Conservation (phyloP, 2,113 vertebrate genomes). For the Solenodon paradoxus region DNA sequence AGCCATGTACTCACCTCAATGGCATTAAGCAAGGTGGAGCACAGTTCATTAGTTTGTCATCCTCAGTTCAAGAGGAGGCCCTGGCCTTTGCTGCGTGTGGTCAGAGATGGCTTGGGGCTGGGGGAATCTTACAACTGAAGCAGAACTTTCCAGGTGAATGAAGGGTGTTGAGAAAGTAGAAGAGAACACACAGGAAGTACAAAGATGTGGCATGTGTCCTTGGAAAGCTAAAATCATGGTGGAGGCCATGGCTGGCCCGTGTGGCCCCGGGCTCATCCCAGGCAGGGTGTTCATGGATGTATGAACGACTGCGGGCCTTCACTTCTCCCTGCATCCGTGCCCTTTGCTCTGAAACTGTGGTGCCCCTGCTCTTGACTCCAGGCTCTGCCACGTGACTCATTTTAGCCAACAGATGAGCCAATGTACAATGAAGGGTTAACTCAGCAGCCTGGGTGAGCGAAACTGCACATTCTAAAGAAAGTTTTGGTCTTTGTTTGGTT, state of each 20-base stretch:
- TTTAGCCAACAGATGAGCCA: not conserved
- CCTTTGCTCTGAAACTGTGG: not conserved
- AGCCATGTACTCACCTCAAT: not conserved
- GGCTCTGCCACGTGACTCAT: not conserved
- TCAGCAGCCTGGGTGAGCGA: not conserved
- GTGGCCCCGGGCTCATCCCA: not conserved
- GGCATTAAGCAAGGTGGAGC: not conserved
- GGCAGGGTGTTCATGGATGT: fast-evolving
- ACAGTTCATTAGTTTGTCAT: not conserved
- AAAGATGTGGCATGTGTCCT: not conserved
- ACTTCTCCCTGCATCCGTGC: not conserved
- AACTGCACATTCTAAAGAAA: not conserved
- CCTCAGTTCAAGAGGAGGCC: not conserved
- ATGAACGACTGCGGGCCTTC: not conserved
- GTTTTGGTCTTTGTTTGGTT: not conserved
- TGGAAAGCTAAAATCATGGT: not conserved
- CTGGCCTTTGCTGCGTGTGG: not conserved
- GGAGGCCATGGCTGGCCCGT: not conserved
- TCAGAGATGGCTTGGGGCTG: not conserved
- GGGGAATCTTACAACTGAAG: not conserved
- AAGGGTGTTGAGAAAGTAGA: not conserved
- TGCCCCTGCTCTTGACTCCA: not conserved
- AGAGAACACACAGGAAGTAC: not conserved
- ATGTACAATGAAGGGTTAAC: not conserved
- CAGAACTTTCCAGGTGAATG: not conserved